These are phyloP conservation scores for Dimorphilus gyrociliatus DNA, from an alignment of 2,888 invertebrate genomes.

Conservation along the genomic window DNA sequence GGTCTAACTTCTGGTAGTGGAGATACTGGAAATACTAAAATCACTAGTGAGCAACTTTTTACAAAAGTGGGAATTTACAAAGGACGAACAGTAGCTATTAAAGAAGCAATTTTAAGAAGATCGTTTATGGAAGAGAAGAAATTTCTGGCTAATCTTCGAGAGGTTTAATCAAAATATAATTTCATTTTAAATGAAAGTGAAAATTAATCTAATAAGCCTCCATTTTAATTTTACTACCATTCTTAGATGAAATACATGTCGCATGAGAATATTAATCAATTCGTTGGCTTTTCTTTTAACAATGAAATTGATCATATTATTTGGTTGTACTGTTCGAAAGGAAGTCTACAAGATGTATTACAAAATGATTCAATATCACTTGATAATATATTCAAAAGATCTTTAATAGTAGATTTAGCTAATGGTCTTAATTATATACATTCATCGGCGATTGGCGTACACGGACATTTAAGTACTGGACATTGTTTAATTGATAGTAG, in stretches of 20 bases:
- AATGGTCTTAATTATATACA: conserved; percentile 9
- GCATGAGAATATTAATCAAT: conserved; percentile 65
- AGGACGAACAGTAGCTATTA: no score
- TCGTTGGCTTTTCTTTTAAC: conserved; percentile 66
- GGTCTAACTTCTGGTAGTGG: no score
- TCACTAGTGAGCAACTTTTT: no score
- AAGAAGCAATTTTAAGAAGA: no score
- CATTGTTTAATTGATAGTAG: conserved; percentile 70
- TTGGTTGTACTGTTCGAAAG: conserved; percentile 62
- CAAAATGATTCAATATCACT: conserved; percentile 24
- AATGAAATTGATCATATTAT: conserved; percentile 56
- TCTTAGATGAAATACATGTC: conserved; percentile 61
- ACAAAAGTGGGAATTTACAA: no score
- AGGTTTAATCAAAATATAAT: no score
- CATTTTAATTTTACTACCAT: background rate
- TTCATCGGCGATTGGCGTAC: conserved; percentile 35
- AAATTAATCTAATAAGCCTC: no score
- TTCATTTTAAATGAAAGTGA: no score
- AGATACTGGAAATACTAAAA: no score
- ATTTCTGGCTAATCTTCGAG: no score
- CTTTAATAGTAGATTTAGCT: conserved; percentile 20
- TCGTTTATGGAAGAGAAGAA: no score
- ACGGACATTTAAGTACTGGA: conserved; percentile 63
- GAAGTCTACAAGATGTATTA: conserved; percentile 45
- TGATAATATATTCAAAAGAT: conserved; percentile 26